These are phyloP conservation scores for Agelastica alni DNA, from an alignment of 2,888 invertebrate species.

Conservation along the genomic window DNA sequence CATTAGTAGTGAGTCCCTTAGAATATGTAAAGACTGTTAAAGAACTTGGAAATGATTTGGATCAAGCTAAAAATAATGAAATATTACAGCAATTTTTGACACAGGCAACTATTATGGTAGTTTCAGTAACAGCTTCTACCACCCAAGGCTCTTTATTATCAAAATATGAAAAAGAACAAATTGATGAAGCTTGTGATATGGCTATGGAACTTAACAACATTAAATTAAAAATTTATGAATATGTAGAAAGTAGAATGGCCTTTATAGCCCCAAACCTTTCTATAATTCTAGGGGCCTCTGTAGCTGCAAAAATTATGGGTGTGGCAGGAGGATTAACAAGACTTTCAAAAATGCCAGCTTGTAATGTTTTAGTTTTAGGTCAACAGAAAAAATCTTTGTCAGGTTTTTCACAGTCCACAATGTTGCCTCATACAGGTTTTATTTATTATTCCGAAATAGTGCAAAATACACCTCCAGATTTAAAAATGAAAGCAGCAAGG, in stretches of 20 bases:
- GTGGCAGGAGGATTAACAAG: slow-evolving; percentile 96
- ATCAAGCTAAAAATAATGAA: slow-evolving; percentile 95
- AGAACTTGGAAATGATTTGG: slow-evolving; percentile 93
- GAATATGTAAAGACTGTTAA: slow-evolving; percentile 87
- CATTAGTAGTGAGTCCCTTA: slow-evolving; percentile 89
- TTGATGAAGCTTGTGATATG: slow-evolving; percentile 94
- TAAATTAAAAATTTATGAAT: slow-evolving; percentile 90
- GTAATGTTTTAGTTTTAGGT: slow-evolving; percentile 91
- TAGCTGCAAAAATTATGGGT: slow-evolving; percentile 93
- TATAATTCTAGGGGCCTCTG: slow-evolving; percentile 90
- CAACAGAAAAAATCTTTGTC: slow-evolving; percentile 88
- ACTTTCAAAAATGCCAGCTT: slow-evolving; percentile 95
- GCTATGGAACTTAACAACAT: slow-evolving; percentile 88
- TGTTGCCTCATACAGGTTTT: slow-evolving; percentile 94
- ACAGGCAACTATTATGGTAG: slow-evolving; percentile 99
- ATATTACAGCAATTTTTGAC: slow-evolving; percentile 90
- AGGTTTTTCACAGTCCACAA: slow-evolving; percentile 92
- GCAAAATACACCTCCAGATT: slow-evolving; percentile 90
- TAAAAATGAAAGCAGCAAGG: slow-evolving; percentile 91
- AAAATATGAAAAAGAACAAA: slow-evolving; percentile 79
- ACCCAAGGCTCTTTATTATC: slow-evolving; percentile 92
- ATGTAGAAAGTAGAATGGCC: slow-evolving; percentile 98
- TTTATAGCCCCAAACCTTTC: slow-evolving; percentile 99
- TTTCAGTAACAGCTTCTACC: slow-evolving; percentile 99
- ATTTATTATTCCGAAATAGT: slow-evolving; percentile 92